phyloP scores from a whole-genome alignment of 2,797 vertebrate species.

The Euthynnus affinis region DNA sequence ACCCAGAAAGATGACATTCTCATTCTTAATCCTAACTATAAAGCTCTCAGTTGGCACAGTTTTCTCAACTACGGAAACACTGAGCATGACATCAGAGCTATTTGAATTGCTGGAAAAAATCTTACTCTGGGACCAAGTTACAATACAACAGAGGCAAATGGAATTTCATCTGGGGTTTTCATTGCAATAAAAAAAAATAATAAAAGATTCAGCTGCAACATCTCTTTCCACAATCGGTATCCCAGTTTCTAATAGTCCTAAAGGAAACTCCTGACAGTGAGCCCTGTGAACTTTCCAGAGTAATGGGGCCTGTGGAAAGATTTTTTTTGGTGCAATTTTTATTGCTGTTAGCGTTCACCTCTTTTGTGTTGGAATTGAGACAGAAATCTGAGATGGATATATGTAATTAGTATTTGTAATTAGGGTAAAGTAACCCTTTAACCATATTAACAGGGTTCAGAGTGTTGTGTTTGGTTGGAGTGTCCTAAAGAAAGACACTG shows the following conservation, averaged over 20 bases:
- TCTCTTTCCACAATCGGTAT: not conserved
- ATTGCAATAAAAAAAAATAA: not conserved
- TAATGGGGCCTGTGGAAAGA: too few relatives aligned
- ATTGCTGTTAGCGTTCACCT: not conserved
- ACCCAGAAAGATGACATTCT: not conserved
- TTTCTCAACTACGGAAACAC: not conserved
- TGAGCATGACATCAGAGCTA: not conserved
- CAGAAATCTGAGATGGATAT: not conserved
- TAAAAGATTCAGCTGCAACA: not conserved
- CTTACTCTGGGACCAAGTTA: not conserved
- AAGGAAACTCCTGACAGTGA: not conserved
- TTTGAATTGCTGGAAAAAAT: not conserved
- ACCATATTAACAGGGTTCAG: constrained; percentile 3
- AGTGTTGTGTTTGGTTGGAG: constrained; percentile 16
- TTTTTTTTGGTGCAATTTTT: too few relatives aligned
- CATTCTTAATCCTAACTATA: not conserved
- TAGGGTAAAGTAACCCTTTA: constrained; percentile 13
- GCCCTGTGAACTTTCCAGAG: too few relatives aligned
- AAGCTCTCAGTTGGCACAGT: not conserved
- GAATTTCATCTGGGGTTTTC: not conserved
- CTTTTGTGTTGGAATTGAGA: not conserved
- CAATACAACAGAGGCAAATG: not conserved
- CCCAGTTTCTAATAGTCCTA: not conserved
- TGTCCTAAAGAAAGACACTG: constrained; percentile 31
- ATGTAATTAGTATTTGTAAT: not conserved